A percentile compares a stretch with the other conserved stretches of the same genome.
Conservation (phyloP, 2,888 invertebrate species). For the Machimus atricapillus region DNA sequence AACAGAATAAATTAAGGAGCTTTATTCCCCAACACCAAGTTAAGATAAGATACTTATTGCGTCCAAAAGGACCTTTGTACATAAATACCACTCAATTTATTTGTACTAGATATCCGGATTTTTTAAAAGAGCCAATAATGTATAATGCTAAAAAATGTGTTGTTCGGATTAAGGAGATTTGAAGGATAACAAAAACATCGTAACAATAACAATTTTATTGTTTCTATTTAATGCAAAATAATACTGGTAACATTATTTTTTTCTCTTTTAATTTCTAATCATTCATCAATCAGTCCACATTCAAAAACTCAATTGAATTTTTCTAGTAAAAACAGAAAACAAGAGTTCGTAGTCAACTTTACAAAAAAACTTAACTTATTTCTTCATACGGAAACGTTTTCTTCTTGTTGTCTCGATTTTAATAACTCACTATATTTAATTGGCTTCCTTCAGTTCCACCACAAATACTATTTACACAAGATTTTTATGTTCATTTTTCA, state of each 20-base stretch:
- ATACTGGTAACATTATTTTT: not conserved
- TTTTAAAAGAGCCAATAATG: not conserved
- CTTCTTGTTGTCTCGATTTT: not conserved
- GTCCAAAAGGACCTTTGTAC: no score
- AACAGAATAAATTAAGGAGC: no score
- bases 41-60: no score
- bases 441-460: not conserved
- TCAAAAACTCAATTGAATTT: not conserved
- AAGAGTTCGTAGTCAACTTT: not conserved
- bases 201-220: conserved; percentile 36
- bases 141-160: not conserved
- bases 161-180: not conserved
- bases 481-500: not conserved
- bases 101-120: no score
- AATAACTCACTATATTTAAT: not conserved
- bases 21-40: no score
- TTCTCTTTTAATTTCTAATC: not conserved
- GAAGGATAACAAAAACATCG: not conserved
- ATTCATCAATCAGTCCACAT: not conserved
- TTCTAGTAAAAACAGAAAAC: conserved; percentile 5
- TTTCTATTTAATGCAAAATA: conserved; percentile 38
- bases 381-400: not conserved
- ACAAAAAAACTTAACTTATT: conserved; percentile 7
- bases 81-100: no score
- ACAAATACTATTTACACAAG: not conserved